Conservation (phyloP, 2,113 vertebrate species). For the Clarias magur region DNA sequence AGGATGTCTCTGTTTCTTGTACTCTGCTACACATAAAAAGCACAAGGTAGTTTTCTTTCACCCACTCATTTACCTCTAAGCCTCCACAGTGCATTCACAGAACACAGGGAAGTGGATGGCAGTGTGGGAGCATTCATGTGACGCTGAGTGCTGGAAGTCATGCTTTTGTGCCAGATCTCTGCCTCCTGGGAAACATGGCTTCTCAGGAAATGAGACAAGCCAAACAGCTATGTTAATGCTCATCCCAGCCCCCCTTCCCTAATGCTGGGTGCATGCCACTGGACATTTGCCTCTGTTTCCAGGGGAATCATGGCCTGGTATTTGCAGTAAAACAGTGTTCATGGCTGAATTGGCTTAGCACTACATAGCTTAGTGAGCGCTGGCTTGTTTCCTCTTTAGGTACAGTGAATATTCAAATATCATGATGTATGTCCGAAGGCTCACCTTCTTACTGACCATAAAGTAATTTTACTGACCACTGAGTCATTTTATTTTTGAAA, state of each 20-base stretch:
- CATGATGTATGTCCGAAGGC: not conserved
- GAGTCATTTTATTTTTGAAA: slow-evolving; percentile 11
- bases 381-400: too few relatives aligned
- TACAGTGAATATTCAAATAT: not conserved
- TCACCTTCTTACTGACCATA: slow-evolving; percentile 1
- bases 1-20: not conserved
- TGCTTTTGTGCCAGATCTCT: slow-evolving; percentile 32
- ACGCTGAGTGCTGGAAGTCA: slow-evolving; percentile 43
- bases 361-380: not conserved
- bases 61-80: slow-evolving; percentile 38
- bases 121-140: slow-evolving; percentile 33
- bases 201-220: slow-evolving; percentile 31
- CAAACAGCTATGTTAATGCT: slow-evolving; percentile 36
- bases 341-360: not conserved
- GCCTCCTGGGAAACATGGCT: slow-evolving; percentile 31
- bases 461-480: not conserved
- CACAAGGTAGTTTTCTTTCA: slow-evolving; percentile 31
- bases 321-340: not conserved
- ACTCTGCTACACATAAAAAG: slow-evolving; percentile 29
- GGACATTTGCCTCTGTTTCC: slow-evolving; percentile 17
- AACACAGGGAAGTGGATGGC: slow-evolving; percentile 21
- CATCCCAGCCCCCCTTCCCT: not conserved
- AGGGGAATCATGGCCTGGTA: slow-evolving; percentile 12
- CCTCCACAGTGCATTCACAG: slow-evolving; percentile 30
- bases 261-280: not conserved